A percentile compares a stretch with the other conserved stretches of the same genome.
These are phyloP conservation scores for Cotesia typhae DNA, from an alignment of 1,140 invertebrate genomes.

Conservation along the genomic window DNA sequence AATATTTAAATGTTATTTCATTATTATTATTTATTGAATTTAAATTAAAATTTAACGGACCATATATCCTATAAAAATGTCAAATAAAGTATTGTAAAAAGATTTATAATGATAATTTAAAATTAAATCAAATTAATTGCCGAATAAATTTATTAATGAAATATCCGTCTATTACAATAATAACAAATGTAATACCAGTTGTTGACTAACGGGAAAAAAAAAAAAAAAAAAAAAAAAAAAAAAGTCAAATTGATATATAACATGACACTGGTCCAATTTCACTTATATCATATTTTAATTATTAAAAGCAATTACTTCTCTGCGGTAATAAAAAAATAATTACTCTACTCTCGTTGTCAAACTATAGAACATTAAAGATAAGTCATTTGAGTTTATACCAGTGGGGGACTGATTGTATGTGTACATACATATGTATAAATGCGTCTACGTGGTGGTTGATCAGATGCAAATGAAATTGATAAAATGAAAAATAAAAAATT, in stretches of 20 bases:
- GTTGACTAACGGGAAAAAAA: too few relatives aligned
- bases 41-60: too few relatives aligned
- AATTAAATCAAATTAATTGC: too few relatives aligned
- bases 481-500: too few relatives aligned
- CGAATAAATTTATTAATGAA: too few relatives aligned
- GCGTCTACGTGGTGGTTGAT: neutral
- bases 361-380: conserved; percentile 18
- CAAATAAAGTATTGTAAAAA: too few relatives aligned
- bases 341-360: conserved; percentile 13
- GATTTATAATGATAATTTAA: too few relatives aligned
- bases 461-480: neutral
- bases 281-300: conserved; percentile 6
- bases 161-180: too few relatives aligned
- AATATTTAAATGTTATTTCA: too few relatives aligned
- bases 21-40: too few relatives aligned
- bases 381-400: conserved; percentile 3
- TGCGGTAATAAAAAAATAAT: conserved; percentile 7
- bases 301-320: conserved; percentile 12
- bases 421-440: conserved; percentile 12
- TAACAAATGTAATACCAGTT: too few relatives aligned
- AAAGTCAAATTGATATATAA: conserved; percentile 1
- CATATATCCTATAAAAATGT: too few relatives aligned
- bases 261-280: conserved; percentile 9
- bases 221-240: neutral
- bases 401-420: neutral